Evolutionary conservation across 2,797 vertebrate species (phyloP).

Genomic region (Bucorvus abyssinicus): DNA sequence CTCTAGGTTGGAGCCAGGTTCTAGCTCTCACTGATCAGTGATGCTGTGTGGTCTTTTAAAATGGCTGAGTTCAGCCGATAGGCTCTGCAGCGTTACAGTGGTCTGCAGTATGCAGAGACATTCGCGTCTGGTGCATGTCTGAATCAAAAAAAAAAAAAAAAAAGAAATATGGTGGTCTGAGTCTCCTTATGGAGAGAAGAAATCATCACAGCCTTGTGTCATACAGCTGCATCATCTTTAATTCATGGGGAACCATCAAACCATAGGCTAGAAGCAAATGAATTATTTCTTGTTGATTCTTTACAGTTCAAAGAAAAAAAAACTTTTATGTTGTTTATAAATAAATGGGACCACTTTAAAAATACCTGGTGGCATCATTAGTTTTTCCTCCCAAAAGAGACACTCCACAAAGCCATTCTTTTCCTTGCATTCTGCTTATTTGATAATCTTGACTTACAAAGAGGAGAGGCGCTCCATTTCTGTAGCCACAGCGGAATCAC

Average conservation of each 20-base stretch:
- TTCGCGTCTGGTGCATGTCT: neutral
- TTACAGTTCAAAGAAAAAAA: neutral
- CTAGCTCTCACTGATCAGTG: neutral
- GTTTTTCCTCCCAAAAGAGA: neutral
- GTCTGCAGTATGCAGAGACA: neutral
- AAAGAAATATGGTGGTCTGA: fast-evolving
- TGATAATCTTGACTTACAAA: neutral
- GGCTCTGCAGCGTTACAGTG: neutral
- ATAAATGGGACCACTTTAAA: slow-evolving; percentile 11
- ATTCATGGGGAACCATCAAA: neutral
- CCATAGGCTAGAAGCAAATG: neutral
- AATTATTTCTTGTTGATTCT: slow-evolving; percentile 13
- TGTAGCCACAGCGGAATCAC: neutral
- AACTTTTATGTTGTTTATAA: neutral
- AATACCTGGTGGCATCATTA: neutral
- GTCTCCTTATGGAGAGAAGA: neutral
- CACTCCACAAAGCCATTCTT: neutral
- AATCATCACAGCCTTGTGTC: neutral
- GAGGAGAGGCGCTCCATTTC: neutral
- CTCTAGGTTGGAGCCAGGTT: neutral
- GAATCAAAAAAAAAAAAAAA: neutral
- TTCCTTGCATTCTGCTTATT: neutral
- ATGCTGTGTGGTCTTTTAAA: neutral
- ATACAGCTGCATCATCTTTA: neutral
- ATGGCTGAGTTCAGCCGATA: neutral